Percentiles rank a stretch among this genome's conserved stretches.
Evolutionary conservation across 2,113 vertebrate species (phyloP).

Genomic region (Isurus oxyrinchus): DNA sequence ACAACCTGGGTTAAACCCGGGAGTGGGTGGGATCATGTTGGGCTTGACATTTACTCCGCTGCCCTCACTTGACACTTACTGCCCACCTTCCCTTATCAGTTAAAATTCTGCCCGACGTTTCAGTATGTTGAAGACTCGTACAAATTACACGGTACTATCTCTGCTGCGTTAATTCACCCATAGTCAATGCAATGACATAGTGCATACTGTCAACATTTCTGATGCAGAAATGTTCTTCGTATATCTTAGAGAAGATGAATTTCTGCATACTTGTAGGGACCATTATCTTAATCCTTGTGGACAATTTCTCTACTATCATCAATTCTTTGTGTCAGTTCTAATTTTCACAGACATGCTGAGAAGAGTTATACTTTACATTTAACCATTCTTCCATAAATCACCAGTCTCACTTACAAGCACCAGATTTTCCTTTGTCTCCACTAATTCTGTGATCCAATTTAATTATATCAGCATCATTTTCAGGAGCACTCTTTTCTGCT

Average conservation of each 20-base stretch:
- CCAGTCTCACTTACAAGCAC: neutral
- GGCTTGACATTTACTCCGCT: too few relatives aligned
- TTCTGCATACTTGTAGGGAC: constrained; percentile 7
- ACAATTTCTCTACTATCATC: neutral
- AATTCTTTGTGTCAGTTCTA: neutral
- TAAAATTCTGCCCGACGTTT: neutral
- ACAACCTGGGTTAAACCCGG: neutral
- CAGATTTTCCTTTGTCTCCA: neutral
- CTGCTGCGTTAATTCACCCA: neutral
- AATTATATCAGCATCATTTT: neutral
- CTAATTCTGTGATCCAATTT: neutral
- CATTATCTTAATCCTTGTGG: constrained; percentile 5
- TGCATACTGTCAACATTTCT: neutral
- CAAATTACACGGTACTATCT: neutral
- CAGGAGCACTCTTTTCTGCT: neutral
- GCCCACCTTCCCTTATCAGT: neutral
- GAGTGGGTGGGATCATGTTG: neutral
- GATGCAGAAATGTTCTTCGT: neutral
- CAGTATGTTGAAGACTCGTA: neutral
- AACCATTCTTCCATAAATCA: neutral
- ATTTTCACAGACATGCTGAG: neutral
- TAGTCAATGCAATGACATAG: neutral
- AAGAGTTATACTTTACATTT: neutral
- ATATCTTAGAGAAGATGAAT: neutral
- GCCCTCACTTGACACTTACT: too few relatives aligned